Evolutionary conservation across 1,140 invertebrate genomes (phyloP), one percentile per base, ranked within the genome.

Genomic region (Episyrphus balteatus): DNA sequence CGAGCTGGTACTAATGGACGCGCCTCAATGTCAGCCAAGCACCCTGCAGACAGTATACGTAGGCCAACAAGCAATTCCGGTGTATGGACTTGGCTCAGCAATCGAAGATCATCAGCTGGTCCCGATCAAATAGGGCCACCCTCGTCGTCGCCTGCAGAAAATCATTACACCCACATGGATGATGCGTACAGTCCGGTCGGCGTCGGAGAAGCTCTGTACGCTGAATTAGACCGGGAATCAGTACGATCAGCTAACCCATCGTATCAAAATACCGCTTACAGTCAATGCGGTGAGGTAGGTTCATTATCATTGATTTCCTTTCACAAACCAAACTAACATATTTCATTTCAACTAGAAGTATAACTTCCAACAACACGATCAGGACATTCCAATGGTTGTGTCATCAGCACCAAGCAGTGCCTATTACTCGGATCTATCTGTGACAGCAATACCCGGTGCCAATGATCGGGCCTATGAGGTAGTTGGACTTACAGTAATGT

Each of bases 131-230:
- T 72, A 33, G 63, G 66, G 5, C 62, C 68, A 45, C 64, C 66
- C 5, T 61, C 63, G 9, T 68, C 64, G 11, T 65, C 63, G 21
- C 77, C 76, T 2, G 77, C 75, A 11, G 78, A 81, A 59, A 83
- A 83, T 57, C 80, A 83, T 58, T 83, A 83, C 57, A 83, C 80
- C 9, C 78, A 80, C 56, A 78, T 82, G 76, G 79, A 82, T 46
- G 79, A 80, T 42, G 72, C 78, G 38, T 75, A 75, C 49, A 71
- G 72, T 56, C 63, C 62, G 46, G 69, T 70, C 6, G 73, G 68
- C 1, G 62, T 67, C 5, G 63, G 57, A 30, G 80, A 82, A 56
- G 80, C 79, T 1, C 66, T 83, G 1, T 83, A 83, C 55, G 80
- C 80, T 18, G 80, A 83, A 62, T 63, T 83, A 49, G 80, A 83